Evolutionary conservation across 2,888 invertebrate genomes (phyloP).

Genomic region (Automeris io): DNA sequence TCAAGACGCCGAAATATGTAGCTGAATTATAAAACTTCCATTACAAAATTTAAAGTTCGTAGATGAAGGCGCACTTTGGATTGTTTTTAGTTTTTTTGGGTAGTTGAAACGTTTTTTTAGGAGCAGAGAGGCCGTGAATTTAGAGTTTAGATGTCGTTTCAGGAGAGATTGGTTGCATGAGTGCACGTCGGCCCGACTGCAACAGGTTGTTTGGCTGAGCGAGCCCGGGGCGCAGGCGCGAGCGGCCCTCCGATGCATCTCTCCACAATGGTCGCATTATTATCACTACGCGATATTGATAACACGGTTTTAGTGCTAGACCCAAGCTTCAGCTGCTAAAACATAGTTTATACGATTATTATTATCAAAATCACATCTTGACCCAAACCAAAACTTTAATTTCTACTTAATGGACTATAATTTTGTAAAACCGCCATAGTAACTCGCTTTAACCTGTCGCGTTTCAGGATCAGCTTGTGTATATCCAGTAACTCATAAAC

Average conservation of each 20-base stretch:
- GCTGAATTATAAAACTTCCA: no score
- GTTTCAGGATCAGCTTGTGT: no score
- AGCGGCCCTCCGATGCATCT: conserved; percentile 38
- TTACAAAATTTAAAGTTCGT: conserved; percentile 3
- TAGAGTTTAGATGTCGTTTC: conserved; percentile 15
- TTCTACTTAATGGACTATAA: no score
- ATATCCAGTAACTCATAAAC: no score
- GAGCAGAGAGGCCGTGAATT: background rate
- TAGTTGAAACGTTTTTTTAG: background rate
- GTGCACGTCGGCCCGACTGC: conserved; percentile 70
- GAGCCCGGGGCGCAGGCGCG: conserved; percentile 52
- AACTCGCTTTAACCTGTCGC: no score
- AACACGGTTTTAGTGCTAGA: no score
- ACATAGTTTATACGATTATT: no score
- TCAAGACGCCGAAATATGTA: no score
- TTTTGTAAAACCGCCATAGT: no score
- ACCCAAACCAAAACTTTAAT: no score
- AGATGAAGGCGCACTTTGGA: conserved; percentile 13
- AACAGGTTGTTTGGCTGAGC: conserved; percentile 72
- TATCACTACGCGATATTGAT: conserved; percentile 6
- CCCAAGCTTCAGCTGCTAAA: no score
- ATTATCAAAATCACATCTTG: no score
- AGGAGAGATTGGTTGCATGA: conserved; percentile 55
- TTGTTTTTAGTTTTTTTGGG: conserved; percentile 12
- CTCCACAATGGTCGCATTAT: conserved; percentile 48